Evolutionary conservation across 1,140 invertebrate genomes (phyloP).

Genomic region (Drosophila melanica): DNA sequence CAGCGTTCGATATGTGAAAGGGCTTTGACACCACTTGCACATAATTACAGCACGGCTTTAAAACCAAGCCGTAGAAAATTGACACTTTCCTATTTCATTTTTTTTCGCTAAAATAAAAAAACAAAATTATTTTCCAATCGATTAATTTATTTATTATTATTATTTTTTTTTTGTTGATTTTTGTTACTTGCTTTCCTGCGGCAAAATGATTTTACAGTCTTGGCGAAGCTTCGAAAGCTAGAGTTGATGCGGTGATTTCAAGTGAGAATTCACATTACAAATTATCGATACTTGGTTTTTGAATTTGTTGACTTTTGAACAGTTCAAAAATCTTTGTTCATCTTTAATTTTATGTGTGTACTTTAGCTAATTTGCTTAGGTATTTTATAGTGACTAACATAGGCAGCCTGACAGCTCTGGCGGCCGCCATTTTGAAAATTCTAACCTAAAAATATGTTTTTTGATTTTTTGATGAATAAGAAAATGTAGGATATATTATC

Average conservation of each 20-base stretch:
- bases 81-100: background rate
- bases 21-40: background rate
- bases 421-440: background rate
- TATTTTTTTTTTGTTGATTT: background rate
- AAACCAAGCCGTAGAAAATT: slow-evolving; percentile 2
- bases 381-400: too few relatives aligned
- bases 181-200: background rate
- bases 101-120: background rate
- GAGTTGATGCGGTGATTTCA: background rate
- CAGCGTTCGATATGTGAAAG: background rate
- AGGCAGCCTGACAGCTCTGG: background rate
- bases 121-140: background rate
- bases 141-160: background rate
- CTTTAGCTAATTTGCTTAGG: too few relatives aligned
- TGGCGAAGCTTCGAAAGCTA: background rate
- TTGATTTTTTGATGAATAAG: too few relatives aligned
- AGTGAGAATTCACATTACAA: background rate
- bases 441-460: background rate
- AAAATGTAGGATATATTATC: too few relatives aligned
- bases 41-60: background rate
- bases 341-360: background rate
- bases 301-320: too few relatives aligned
- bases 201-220: background rate
- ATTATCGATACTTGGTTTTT: background rate
- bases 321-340: too few relatives aligned